Evolutionary conservation across 2,888 invertebrate genomes (phyloP), one percentile per base, ranked within the genome.

Genomic region (Pardosa pseudoannulata): DNA sequence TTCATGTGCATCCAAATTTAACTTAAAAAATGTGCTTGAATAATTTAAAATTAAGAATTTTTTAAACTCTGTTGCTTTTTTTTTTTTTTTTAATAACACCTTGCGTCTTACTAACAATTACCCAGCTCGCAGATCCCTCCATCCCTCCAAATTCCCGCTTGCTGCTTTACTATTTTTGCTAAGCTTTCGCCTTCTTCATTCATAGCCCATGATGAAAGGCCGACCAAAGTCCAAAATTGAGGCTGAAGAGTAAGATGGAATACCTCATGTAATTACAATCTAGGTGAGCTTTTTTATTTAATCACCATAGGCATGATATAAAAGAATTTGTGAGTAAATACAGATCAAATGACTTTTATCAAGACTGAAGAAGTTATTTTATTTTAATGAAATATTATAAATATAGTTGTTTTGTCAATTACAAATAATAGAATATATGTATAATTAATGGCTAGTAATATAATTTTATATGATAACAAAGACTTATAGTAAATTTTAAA

Each of bases 201-300:
- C 65, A 67, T 71, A 87, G 87, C 87, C 80, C 71, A 67, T 81
- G 78, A 73, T 81, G 78, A 76, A 82, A 67, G 81, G 87, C 36
- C 87, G 87, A 79, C 87, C 87, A 39, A 76, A 78, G 65, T 79
- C 86, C 64, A 87, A 87, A 76, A 27, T 87, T 32, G 46, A 71
- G 46, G 87, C 65, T 31, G 87, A 87, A 56, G 87, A 87, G 72
- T 79, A 82, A 87, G 75, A 73, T 29, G 78, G 78, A 36, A 62
- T 31, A 36, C 32, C 32, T 41, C 68, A 41, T 87, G 81, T 87
- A 78, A 71, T 75, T 75, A 29, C 39, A 31, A 65, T n/a, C 56
- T 87, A 87, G 87, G 87, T 87, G 76, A 87, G 87, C 50, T 19
- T 68, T 41, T 46, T 56, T 19, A 67, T 67, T 32, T 65, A 16